Base-by-base conservation (phyloP, 2,797 vertebrate genomes). In the Macroramphosus scolopax region DNA sequence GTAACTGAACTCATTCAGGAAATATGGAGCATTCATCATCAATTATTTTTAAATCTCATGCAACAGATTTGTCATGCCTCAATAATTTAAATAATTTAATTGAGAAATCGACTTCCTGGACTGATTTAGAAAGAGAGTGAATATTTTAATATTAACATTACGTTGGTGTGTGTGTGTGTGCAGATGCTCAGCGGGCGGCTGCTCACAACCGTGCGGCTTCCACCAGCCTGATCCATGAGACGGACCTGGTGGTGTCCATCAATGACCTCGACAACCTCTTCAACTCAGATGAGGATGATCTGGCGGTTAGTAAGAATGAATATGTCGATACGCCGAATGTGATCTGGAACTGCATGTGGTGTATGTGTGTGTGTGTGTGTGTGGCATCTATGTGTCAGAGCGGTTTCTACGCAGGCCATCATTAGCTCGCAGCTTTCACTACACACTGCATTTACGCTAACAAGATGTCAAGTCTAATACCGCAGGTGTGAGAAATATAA, bases 201-300 rank as follows among this genome's bases (percentile, higher is more conserved):
- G 91, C 92, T 80, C 91, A 93, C 60, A 94, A 92, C 65, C 93
- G 94, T 65, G 93, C 92, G 42, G 90, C 93, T 43, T 93, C 94
- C 39, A 94, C 93, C 31, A 98, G 96, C 84, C 92, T 98, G 80
- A 94, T 98, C 80, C 92, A 97, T 14, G 96, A 94, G 85, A 95
- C 92, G 1, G 97, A 99, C 81, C 80, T 99, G 63, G 95, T 90
- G 58, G 95, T 99, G 58, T 99, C 97, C 57, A 95, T 95, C 40
- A 95, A 95, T 6, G 97, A 99, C 88, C 91, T 99, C 63, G 97
- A 99, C 92, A 98, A 99, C 90, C 92, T 99, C 77, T 99, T 99
- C 88, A 98, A 99, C 81, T 98, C 96, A 0, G 97, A 99, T 43
- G 97, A 99, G 85, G 97, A 99, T 67, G 96, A 99, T 51, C 87